Evolutionary conservation across 2,888 invertebrate species (phyloP), one percentile per base, ranked within the genome.

Genomic region (Leptothorax acervorum): DNA sequence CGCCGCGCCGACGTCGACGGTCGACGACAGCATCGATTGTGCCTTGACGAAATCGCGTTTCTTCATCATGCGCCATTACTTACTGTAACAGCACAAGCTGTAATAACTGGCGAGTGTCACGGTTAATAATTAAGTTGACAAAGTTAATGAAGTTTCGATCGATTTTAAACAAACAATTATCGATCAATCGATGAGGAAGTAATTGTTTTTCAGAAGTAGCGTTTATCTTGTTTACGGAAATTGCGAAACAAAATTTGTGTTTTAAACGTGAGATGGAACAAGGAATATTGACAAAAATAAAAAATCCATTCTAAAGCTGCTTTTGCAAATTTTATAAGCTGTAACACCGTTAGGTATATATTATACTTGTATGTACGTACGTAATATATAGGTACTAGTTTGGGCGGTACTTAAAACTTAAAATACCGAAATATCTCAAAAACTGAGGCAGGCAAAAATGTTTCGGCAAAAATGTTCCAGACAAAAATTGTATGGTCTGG

Each of bases 121-220:
- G n/a, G 51, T 66, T 63, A 42, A 31, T 39, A 55, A 31, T 31
- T 57, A 42, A 57, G 45, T 55, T 68, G 45, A 57, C 31, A 0
- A 18, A 45, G 31, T 35, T 68, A 68, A 78, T 68, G 15, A 78
- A 78, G 51, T 70, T 78, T 55, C 31, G 70, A 68, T 9, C n/a
- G 0, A 31, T 78, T 68, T 55, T 42, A 45, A 68, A 68, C n/a
- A 78, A 53, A 45, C 39, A 3, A 31, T 15, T 15, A 3, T n/a
- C 3, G 45, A 28, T 42, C 6, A 28, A 57, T 31, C 31, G 9
- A 55, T 3, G 9, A 57, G 45, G 23, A 55, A n/a, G 12, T 42
- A 55, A 35, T 55, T 62, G 11, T 11, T 51, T 57, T 6, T 5
- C 9, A 18, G 5, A 15, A 66, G 18, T 11, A 12, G 31, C 28